Percentiles rank a stretch among this genome's conserved stretches.
phyloP scores from a whole-genome alignment of 2,888 invertebrate genomes.

The Lycophotia porphyrea region DNA sequence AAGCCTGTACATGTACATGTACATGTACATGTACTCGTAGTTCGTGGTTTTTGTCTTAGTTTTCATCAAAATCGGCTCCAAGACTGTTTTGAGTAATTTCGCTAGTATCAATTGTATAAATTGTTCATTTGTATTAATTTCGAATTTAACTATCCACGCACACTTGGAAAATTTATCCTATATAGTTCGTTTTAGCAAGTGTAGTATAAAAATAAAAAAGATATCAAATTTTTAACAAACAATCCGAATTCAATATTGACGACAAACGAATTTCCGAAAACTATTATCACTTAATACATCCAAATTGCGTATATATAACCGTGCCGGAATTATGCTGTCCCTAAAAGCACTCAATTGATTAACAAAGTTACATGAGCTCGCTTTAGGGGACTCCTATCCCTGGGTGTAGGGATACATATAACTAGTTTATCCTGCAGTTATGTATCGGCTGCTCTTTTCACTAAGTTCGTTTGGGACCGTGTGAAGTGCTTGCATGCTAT shows the following conservation, averaged over 20 bases:
- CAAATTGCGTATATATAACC: slow-evolving; percentile 43
- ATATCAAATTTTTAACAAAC: neutral
- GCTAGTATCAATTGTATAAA: too few species aligned
- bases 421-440: slow-evolving; percentile 53
- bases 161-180: neutral
- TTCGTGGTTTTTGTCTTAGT: too few species aligned
- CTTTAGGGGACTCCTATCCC: slow-evolving; percentile 35
- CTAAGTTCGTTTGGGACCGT: slow-evolving; percentile 5
- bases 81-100: neutral
- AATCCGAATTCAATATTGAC: slow-evolving; percentile 20
- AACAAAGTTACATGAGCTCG: slow-evolving; percentile 57
- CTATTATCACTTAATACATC: slow-evolving; percentile 42
- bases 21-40: too few species aligned
- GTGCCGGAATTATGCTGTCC: slow-evolving; percentile 41
- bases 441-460: slow-evolving; percentile 38
- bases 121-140: neutral
- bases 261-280: slow-evolving; percentile 23
- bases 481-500: slow-evolving; percentile 11
- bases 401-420: slow-evolving; percentile 29
- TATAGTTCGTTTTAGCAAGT: neutral
- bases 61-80: neutral
- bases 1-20: too few species aligned
- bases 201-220: neutral
- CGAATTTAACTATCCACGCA: neutral
- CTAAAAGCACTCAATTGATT: slow-evolving; percentile 60